Percentiles rank a stretch among this genome's conserved stretches.
Evolutionary conservation across 2,797 vertebrate genomes (phyloP).

Genomic region (Tiaroga cobitis): DNA sequence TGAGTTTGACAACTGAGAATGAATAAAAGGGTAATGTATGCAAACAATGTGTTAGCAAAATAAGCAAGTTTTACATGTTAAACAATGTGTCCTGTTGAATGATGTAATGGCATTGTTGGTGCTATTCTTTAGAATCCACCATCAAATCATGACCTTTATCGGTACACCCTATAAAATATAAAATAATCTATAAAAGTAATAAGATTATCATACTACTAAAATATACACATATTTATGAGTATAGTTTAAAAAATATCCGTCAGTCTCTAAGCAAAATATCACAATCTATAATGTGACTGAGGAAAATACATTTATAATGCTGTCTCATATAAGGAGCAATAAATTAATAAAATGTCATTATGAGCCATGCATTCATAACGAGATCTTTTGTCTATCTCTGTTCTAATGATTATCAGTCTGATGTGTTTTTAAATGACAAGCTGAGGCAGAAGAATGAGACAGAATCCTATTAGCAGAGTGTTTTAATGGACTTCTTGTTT

Average conservation of each 20-base stretch:
- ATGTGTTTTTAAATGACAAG: constrained; percentile 32
- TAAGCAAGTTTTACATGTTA: not conserved
- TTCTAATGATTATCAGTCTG: constrained; percentile 13
- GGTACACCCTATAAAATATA: not conserved
- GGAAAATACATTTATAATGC: not conserved
- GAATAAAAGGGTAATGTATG: not conserved
- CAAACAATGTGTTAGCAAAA: not conserved
- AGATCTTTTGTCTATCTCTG: not conserved
- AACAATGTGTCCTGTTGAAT: not conserved
- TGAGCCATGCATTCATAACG: not conserved
- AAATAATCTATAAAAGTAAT: not conserved
- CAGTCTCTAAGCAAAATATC: not conserved
- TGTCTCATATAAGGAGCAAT: not conserved
- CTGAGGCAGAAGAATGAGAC: constrained; percentile 19
- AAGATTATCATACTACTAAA: not conserved
- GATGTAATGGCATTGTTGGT: not conserved
- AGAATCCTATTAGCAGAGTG: constrained; percentile 12
- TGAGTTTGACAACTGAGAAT: not conserved
- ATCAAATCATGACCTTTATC: not conserved
- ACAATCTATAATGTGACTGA: not conserved
- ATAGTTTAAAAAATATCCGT: not conserved
- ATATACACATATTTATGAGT: not conserved
- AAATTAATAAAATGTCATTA: constrained; percentile 10
- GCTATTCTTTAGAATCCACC: not conserved
- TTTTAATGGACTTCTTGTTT: constrained; percentile 49